Conservation (phyloP, 2,888 invertebrate genomes). For the Alloplasta piceator region DNA sequence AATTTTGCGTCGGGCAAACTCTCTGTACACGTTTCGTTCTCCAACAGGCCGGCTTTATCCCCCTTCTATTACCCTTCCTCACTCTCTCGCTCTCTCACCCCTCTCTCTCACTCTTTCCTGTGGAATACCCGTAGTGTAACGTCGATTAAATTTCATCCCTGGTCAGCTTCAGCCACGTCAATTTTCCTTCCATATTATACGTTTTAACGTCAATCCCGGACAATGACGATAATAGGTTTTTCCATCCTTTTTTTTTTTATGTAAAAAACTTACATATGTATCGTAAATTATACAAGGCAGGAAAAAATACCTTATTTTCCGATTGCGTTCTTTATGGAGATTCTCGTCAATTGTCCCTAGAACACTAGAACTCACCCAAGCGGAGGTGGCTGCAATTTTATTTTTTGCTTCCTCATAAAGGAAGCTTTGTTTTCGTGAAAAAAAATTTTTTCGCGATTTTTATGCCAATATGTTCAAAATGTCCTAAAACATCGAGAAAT, state of each 20-base stretch:
- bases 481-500: too few relatives aligned
- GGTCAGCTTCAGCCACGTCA: conserved; percentile 63
- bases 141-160: conserved; percentile 78
- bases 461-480: too few relatives aligned
- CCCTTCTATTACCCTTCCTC: conserved; percentile 12
- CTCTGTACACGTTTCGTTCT: conserved; percentile 58
- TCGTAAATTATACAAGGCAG: too few relatives aligned
- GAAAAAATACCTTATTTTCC: too few relatives aligned
- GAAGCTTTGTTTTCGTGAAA: too few relatives aligned
- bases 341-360: too few relatives aligned
- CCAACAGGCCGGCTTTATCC: conserved; percentile 56
- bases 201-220: conserved; percentile 17
- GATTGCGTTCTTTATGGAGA: too few relatives aligned
- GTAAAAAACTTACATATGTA: not conserved
- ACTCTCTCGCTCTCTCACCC: conserved; percentile 8
- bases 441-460: too few relatives aligned
- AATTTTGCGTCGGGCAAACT: conserved; percentile 76
- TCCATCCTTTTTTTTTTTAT: not conserved
- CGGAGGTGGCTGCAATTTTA: too few relatives aligned
- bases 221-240: not conserved
- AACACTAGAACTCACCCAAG: too few relatives aligned
- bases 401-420: too few relatives aligned
- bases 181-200: conserved; percentile 51
- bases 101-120: conserved; percentile 11
- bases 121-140: conserved; percentile 72